These are phyloP conservation scores for Furnarius figulus DNA, from an alignment of 2,113 vertebrate genomes.

Conservation along the genomic window DNA sequence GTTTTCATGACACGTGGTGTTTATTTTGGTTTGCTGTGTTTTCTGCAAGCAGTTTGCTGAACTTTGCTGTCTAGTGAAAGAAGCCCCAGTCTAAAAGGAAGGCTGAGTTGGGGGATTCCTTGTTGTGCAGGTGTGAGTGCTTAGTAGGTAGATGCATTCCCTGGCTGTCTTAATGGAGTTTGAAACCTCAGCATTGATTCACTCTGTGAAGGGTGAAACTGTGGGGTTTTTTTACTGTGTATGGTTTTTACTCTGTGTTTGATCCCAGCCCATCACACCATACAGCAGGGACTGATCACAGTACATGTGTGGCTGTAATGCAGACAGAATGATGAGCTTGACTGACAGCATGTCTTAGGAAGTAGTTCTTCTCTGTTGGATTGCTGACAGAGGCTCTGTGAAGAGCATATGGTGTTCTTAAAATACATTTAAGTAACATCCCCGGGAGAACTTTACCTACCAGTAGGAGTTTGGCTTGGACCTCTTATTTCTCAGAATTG, in stretches of 20 bases:
- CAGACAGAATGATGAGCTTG: neutral
- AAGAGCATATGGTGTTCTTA: slow-evolving; percentile 55
- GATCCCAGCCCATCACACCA: neutral
- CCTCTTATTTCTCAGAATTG: neutral
- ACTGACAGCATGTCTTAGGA: neutral
- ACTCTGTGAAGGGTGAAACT: fast-evolving
- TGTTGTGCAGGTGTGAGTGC: neutral
- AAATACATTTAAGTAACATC: slow-evolving; percentile 26
- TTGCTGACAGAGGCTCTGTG: neutral
- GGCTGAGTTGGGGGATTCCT: neutral
- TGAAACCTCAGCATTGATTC: neutral
- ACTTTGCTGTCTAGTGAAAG: neutral
- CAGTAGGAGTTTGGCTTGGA: slow-evolving; percentile 28
- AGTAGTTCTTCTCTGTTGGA: neutral
- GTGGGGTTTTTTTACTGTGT: neutral
- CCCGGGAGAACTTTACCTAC: slow-evolving; percentile 33
- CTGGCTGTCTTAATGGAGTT: neutral
- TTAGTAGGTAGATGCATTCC: neutral
- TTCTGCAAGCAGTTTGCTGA: neutral
- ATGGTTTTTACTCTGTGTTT: neutral
- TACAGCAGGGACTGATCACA: neutral
- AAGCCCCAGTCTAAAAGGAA: neutral
- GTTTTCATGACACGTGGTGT: neutral
- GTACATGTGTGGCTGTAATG: neutral
- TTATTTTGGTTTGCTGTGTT: neutral